These are phyloP conservation scores for Amphimedon queenslandica DNA, from an alignment of 37 sponge, comb jelly and placozoan species.

Conservation along the genomic window DNA sequence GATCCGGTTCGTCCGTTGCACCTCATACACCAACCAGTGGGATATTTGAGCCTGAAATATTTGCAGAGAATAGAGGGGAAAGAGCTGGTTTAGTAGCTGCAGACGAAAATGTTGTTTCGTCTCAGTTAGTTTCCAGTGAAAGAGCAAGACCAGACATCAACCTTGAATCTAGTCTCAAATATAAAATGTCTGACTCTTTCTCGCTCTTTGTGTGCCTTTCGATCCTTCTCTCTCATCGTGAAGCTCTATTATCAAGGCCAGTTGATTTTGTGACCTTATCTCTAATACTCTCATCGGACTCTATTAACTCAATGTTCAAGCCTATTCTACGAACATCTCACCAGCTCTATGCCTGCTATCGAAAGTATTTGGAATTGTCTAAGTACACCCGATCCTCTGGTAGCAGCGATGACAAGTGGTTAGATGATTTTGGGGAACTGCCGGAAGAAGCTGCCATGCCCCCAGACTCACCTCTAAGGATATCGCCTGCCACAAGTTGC, in stretches of 20 bases:
- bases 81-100: too few relatives aligned
- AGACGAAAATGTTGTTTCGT: too few relatives aligned
- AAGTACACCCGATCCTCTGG: not conserved
- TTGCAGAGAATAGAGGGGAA: too few relatives aligned
- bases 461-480: too few relatives aligned
- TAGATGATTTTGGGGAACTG: constrained; percentile 5
- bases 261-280: constrained; percentile 64
- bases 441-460: too few relatives aligned
- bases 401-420: not conserved
- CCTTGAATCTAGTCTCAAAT: constrained; percentile 16
- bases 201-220: constrained; percentile 62
- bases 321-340: constrained; percentile 35
- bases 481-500: too few relatives aligned
- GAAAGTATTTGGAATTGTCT: constrained; percentile 32
- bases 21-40: too few relatives aligned
- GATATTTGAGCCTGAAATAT: too few relatives aligned
- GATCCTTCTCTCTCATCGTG: constrained; percentile 37
- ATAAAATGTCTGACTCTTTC: constrained; percentile 32
- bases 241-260: constrained; percentile 14
- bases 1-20: too few relatives aligned
- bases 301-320: constrained; percentile 26
- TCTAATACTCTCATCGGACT: constrained; percentile 34
- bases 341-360: constrained; percentile 27
- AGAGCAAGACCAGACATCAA: constrained; percentile 27
- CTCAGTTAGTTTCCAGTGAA: constrained; percentile 28